Base-by-base conservation (phyloP, 2,888 invertebrate species). In the Caenorhabditis sinica region DNA sequence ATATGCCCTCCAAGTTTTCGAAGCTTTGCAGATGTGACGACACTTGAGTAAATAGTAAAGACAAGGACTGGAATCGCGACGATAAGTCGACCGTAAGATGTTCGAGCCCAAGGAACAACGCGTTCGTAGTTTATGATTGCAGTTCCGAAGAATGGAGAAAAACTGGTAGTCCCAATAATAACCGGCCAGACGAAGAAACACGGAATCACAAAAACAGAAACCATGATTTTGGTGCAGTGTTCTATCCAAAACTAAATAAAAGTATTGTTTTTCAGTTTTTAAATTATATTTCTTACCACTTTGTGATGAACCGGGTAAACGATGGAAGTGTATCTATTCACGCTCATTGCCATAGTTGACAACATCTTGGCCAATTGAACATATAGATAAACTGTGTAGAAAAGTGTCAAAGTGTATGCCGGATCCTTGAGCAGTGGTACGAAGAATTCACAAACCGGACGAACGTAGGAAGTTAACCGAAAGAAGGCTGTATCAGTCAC, bases 291-390 rank as follows among this genome's bases (percentile, higher is more conserved):
- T 28, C 45, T 25, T 49, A 80, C 79, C 17, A 56, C 65, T 72
- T 80, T 80, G 20, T 80, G 79, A 6, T 63, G 53, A 49, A 74
- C 28, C 43, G 82, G 82, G 49, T 51, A 23, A 20, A 65, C 75
- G 17, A 75, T 63, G 5, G 73, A 76, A 20, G 82, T 82, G 51
- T 76, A 76, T 43, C 82, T 40, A 40, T 82, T 75, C 33, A 76
- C 23, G 49, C 33, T 76, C 82, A 82, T 82, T 3, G 56, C 36
- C 13, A 72, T 36, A 2, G 74, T 82, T 9, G 82, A 69, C 11
- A 82, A 25, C 65, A 82, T 63, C 63, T 82, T 82, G 0, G 71
- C 25, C 20, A 75, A 58, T 60, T 82, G 82, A 20, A 40, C 23
- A 23, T 69, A 71, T 17, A 58, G n/a, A 20, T 75, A 76, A n/a